phyloP scores from a whole-genome alignment of 2,113 vertebrate genomes.

The Phocoena phocoena region DNA sequence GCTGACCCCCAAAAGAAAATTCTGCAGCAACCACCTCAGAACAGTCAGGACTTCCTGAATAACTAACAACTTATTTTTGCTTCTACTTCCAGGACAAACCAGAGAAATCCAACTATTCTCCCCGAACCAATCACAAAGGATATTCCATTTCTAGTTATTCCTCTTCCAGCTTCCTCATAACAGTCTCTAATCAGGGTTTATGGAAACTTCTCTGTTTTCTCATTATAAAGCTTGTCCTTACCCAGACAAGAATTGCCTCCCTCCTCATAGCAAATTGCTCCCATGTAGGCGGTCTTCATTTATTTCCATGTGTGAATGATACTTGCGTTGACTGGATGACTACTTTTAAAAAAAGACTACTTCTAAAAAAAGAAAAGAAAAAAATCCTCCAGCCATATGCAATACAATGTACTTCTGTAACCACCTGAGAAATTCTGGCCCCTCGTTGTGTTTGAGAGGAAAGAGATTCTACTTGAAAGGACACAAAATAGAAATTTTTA shows the following conservation, averaged over 20 bases:
- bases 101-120: neutral
- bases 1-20: conserved; percentile 19
- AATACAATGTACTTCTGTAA: neutral
- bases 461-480: neutral
- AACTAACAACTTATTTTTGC: neutral
- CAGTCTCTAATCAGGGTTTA: neutral
- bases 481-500: neutral
- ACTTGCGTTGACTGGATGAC: neutral
- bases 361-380: neutral
- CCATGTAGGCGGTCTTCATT: neutral
- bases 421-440: neutral
- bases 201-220: neutral
- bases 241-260: neutral
- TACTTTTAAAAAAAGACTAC: neutral
- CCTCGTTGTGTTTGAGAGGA: neutral
- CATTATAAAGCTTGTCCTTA: neutral
- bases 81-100: neutral
- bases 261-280: neutral
- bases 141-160: neutral
- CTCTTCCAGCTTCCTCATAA: neutral
- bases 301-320: neutral
- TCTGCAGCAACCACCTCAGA: neutral
- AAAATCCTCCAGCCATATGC: neutral
- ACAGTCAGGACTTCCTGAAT: neutral
- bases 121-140: neutral